These are phyloP conservation scores for Hylia prasina DNA, from an alignment of 2,113 vertebrate species.

Conservation along the genomic window DNA sequence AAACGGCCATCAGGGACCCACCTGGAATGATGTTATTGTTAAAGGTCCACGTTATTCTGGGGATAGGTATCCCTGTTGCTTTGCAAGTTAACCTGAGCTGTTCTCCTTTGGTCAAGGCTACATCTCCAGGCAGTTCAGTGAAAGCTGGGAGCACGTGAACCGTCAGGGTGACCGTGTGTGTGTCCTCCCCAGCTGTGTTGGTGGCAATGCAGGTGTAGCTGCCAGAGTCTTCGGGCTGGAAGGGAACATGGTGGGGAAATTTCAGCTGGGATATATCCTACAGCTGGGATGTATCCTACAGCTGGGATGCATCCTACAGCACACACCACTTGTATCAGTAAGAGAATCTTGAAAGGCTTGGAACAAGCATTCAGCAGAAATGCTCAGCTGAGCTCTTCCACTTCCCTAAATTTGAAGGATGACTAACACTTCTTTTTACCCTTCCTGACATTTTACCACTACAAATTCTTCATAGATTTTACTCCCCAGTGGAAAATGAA, in stretches of 20 bases:
- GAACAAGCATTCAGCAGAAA: not conserved
- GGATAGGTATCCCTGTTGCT: constrained; percentile 83
- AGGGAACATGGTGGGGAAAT: not conserved
- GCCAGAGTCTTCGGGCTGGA: constrained; percentile 86
- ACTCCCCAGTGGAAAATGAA: not conserved
- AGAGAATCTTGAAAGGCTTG: not conserved
- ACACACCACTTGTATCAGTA: fast-evolving
- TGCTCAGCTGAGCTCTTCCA: not conserved
- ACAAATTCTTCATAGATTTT: not conserved
- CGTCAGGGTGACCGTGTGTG: constrained; percentile 68
- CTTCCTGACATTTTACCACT: not conserved
- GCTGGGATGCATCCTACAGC: not conserved
- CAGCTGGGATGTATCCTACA: not conserved
- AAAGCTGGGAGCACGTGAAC: constrained; percentile 87
- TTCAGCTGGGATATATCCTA: not conserved
- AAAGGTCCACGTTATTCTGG: constrained; percentile 89
- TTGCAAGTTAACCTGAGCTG: constrained; percentile 82
- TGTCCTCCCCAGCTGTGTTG: constrained; percentile 85
- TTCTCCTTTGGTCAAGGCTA: constrained; percentile 89
- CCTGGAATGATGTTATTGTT: constrained; percentile 93
- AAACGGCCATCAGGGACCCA: constrained; percentile 28
- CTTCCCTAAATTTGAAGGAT: not conserved
- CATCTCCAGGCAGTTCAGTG: constrained; percentile 83
- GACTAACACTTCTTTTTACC: not conserved
- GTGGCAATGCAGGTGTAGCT: constrained; percentile 86